Conservation (phyloP, 2,888 invertebrate genomes). For the Diarsia rubi region DNA sequence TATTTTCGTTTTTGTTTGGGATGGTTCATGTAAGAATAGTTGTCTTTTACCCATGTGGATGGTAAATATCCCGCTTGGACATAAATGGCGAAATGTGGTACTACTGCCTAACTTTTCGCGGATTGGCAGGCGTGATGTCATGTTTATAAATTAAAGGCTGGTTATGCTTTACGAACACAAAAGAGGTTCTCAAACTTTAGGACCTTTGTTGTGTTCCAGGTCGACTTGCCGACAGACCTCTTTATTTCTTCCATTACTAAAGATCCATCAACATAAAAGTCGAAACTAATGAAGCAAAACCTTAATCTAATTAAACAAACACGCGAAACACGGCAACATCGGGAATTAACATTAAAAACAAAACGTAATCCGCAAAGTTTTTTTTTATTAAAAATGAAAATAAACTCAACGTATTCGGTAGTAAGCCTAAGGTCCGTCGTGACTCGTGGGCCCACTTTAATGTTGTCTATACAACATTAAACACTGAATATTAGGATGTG, state of each 20-base stretch:
- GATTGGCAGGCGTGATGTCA: too few species aligned
- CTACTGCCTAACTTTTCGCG: too few species aligned
- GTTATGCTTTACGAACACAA: background rate
- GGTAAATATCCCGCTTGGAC: too few species aligned
- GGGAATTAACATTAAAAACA: slow-evolving; percentile 47
- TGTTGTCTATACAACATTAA: slow-evolving; percentile 72
- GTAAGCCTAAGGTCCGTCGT: slow-evolving; percentile 56
- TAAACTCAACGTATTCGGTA: slow-evolving; percentile 68
- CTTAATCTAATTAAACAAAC: slow-evolving; percentile 40
- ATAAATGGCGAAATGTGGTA: too few species aligned
- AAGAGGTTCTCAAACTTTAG: background rate
- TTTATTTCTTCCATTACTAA: slow-evolving; percentile 7
- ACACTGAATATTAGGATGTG: slow-evolving; percentile 60
- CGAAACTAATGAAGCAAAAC: slow-evolving; percentile 27
- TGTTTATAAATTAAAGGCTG: too few species aligned
- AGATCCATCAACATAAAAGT: slow-evolving; percentile 42
- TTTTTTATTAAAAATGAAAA: slow-evolving; percentile 59
- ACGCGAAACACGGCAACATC: slow-evolving; percentile 37
- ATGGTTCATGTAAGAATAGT: too few species aligned
- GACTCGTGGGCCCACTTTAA: slow-evolving; percentile 69
- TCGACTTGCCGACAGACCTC: background rate
- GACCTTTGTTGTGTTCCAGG: too few species aligned
- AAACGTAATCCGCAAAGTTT: slow-evolving; percentile 55
- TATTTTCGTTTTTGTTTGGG: background rate
- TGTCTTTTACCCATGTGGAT: too few species aligned